These are phyloP conservation scores for Apomyelois bistriatella DNA, from an alignment of 2,888 invertebrate genomes.

Conservation along the genomic window DNA sequence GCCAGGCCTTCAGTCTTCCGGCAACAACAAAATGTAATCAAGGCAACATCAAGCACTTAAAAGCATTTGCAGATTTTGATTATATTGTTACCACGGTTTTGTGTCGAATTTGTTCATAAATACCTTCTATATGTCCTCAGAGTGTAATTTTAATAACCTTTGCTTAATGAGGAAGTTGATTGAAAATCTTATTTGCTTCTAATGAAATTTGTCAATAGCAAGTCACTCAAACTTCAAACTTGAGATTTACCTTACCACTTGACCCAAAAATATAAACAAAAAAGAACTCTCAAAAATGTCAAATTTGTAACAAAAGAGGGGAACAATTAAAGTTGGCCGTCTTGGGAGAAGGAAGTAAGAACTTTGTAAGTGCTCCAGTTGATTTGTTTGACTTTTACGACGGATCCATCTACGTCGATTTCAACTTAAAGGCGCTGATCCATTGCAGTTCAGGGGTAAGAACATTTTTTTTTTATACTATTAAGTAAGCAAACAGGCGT, in stretches of 20 bases:
- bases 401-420: conserved; percentile 23
- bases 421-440: neutral
- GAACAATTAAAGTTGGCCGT: conserved; percentile 64
- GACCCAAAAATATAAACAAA: conserved; percentile 26
- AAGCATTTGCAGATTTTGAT: no score
- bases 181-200: neutral
- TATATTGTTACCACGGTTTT: no score
- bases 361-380: conserved; percentile 54
- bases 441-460: neutral
- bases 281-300: conserved; percentile 38
- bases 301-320: conserved; percentile 44
- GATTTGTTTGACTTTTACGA: conserved; percentile 65
- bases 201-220: neutral
- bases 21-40: no score
- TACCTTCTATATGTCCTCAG: no score
- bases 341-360: conserved; percentile 37
- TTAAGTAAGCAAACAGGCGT: no score
- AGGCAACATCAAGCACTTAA: no score
- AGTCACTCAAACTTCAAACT: conserved; percentile 11
- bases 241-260: conserved; percentile 29
- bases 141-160: no score
- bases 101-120: no score
- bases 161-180: no score
- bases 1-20: no score
- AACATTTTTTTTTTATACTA: no score